Percentiles rank a stretch among this genome's conserved stretches.
Evolutionary conservation across 1,140 invertebrate genomes (phyloP).

Genomic region (Luehdorfia chinensis): DNA sequence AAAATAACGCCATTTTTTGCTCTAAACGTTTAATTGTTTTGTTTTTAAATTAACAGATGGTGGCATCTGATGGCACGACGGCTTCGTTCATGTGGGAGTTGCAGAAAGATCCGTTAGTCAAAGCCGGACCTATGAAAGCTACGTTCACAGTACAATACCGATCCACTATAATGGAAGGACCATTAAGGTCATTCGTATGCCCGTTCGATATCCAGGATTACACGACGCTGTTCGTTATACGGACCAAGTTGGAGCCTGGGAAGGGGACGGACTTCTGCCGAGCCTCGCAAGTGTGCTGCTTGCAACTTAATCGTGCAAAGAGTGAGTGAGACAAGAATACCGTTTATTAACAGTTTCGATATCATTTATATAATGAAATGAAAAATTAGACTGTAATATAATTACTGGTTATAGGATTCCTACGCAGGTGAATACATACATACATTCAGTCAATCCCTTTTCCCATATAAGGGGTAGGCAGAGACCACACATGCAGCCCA

Average conservation of each 20-base stretch:
- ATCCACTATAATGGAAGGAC: slow-evolving; percentile 70
- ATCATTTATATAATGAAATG: too few relatives aligned
- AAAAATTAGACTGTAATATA: too few relatives aligned
- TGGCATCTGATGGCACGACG: slow-evolving; percentile 80
- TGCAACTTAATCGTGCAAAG: slow-evolving; percentile 82
- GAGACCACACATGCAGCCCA: too few relatives aligned
- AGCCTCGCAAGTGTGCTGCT: slow-evolving; percentile 90
- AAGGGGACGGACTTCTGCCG: slow-evolving; percentile 92
- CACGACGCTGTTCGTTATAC: slow-evolving; percentile 89
- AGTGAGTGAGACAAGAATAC: slow-evolving; percentile 44
- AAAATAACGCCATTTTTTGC: too few relatives aligned
- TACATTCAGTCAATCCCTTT: too few relatives aligned
- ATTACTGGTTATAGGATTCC: too few relatives aligned
- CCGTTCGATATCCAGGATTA: slow-evolving; percentile 80
- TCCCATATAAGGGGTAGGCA: too few relatives aligned
- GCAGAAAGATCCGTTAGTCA: slow-evolving; percentile 79
- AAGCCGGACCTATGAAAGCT: slow-evolving; percentile 80
- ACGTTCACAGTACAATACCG: slow-evolving; percentile 84
- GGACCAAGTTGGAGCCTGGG: slow-evolving; percentile 87
- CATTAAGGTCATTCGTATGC: slow-evolving; percentile 73
- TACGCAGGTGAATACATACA: too few relatives aligned
- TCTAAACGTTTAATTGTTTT: too few relatives aligned
- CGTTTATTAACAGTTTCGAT: slow-evolving; percentile 1
- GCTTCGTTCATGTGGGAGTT: slow-evolving; percentile 92
- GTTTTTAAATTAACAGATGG: slow-evolving; percentile 42